phyloP scores from a whole-genome alignment of 2,113 vertebrate genomes.

The Pimephales promelas region DNA sequence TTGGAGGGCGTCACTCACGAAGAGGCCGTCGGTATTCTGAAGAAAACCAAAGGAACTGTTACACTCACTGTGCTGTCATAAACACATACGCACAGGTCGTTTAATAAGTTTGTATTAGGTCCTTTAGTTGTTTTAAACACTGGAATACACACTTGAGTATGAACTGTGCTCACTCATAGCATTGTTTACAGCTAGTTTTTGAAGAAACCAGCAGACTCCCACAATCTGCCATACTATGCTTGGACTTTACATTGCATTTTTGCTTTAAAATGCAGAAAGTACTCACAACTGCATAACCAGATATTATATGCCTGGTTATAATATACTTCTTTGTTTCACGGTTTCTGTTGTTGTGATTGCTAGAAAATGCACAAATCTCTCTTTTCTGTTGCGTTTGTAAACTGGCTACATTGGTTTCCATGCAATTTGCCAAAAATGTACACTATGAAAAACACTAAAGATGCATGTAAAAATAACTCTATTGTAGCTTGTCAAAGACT shows the following conservation, averaged over 20 bases:
- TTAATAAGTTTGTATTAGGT: background rate
- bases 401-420: background rate
- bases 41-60: conserved; percentile 92
- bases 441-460: background rate
- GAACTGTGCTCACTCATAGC: background rate
- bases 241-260: background rate
- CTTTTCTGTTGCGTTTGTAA: background rate
- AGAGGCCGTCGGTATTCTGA: conserved; percentile 93
- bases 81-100: conserved; percentile 39
- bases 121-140: conserved; percentile 21
- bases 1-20: conserved; percentile 95
- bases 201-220: background rate
- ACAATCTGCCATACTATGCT: background rate
- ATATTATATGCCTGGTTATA: background rate
- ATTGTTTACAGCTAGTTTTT: conserved; percentile 12
- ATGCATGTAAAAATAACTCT: background rate
- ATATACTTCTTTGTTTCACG: background rate
- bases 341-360: too few relatives aligned
- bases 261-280: background rate
- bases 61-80: conserved; percentile 91
- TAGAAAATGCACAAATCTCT: background rate
- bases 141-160: conserved; percentile 32
- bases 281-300: background rate
- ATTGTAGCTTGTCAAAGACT: background rate
- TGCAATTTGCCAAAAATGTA: background rate